These are phyloP conservation scores for Elachura formosa DNA, from an alignment of 2,113 vertebrate species.

Conservation along the genomic window DNA sequence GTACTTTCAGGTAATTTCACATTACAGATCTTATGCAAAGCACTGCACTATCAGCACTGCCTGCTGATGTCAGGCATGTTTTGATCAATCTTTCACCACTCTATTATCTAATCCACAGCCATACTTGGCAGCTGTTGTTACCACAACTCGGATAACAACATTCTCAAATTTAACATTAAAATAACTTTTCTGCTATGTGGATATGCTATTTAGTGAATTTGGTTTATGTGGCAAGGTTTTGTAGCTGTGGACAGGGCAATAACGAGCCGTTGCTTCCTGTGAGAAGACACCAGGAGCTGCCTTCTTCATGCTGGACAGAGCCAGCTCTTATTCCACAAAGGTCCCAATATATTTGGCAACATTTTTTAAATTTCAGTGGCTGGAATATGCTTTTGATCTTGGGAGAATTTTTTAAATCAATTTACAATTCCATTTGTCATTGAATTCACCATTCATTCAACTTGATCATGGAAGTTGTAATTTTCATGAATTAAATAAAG, in stretches of 20 bases:
- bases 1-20: background rate
- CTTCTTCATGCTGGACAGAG: background rate
- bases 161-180: background rate
- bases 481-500: background rate
- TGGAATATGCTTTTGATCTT: background rate
- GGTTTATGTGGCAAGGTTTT: background rate
- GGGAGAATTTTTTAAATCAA: accelerated
- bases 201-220: background rate
- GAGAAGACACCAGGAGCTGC: background rate
- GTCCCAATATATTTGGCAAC: background rate
- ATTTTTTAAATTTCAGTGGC: background rate
- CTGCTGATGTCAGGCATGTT: background rate
- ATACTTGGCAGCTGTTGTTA: background rate
- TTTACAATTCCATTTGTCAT: background rate
- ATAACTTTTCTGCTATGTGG: background rate
- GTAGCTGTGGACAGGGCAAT: too few species aligned
- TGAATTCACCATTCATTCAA: background rate
- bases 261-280: background rate
- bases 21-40: background rate
- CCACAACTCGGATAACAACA: background rate
- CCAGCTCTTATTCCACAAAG: background rate
- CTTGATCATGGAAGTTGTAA: background rate
- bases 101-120: background rate
- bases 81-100: background rate
- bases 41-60: background rate